A percentile compares a stretch with the other conserved stretches of the same genome.
phyloP scores from a whole-genome alignment of 2,797 vertebrate genomes.

The Mycteria americana region DNA sequence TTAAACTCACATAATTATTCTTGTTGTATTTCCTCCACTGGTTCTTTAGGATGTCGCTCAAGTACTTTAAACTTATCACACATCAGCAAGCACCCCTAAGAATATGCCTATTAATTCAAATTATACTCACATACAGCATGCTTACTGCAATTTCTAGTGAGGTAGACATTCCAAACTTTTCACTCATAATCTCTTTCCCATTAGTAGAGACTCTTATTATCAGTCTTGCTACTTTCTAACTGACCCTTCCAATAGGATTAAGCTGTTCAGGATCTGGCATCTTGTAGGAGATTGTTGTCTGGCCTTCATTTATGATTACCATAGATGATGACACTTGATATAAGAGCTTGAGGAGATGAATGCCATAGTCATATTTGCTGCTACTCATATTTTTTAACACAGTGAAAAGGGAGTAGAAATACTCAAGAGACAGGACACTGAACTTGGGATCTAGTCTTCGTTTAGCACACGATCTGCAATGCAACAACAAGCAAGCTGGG shows the following conservation, averaged over 20 bases:
- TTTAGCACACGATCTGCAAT: neutral
- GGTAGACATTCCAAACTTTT: neutral
- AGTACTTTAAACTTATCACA: conserved; percentile 17
- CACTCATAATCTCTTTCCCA: neutral
- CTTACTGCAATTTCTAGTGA: neutral
- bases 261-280: neutral
- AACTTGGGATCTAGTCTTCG: neutral
- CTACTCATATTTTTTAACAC: neutral
- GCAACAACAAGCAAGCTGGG: neutral
- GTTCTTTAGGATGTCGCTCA: neutral
- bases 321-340: neutral
- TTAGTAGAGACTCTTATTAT: neutral
- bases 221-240: neutral
- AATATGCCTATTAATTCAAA: conserved; percentile 18
- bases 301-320: neutral
- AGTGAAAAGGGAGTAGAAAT: neutral
- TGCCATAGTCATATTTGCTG: fast-evolving
- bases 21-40: neutral
- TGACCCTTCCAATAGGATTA: neutral
- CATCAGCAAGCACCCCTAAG: neutral
- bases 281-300: neutral
- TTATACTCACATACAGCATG: neutral
- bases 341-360: neutral
- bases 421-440: neutral
- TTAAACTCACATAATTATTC: conserved; percentile 25